Evolutionary conservation across 2,797 vertebrate genomes (phyloP), one percentile per base, ranked within the genome.

Genomic region (Tenualosa thibaudeaui): DNA sequence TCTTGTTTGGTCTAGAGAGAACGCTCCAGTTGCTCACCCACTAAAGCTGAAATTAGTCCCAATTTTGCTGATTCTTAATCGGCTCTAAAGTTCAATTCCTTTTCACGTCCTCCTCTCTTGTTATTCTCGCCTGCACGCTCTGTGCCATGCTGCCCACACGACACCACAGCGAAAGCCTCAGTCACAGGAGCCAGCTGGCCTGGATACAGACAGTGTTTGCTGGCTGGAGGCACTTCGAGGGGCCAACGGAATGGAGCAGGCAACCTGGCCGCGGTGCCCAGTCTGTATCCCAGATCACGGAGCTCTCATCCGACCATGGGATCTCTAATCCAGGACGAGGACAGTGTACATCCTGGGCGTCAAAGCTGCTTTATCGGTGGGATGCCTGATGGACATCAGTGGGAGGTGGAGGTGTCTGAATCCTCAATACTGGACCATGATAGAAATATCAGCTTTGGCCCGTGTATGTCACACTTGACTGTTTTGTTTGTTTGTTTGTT

Each of bases 281-380:
- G 50, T 75, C 68, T 75, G 65, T 78, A 40, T 53, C 68, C 68
- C 2, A 24, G 68, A 24, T 15, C 60, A 31, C 24, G 19, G 37
- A 7, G 49, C 22, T 15, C 43, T 58, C 71, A n/a, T 6, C 13
- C 68, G 40, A 37, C 83, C 68, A 58, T 54, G 50, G 51, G 19
- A 26, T 65, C 51, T n/a, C 46, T 49, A 81, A 84, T 84, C 83
- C 83, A 19, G 17, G 37, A 53, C 37, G 40, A 71, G 40, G 65
- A 5, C 62, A 9, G 17, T 75, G 60, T 60, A 75, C 46, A 49
- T 75, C 62, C 62, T 84, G 60, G 68, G 62, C 68, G 15, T 26
- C 83, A 68, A 75, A 84, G 83, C 68, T 22, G 65, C 68, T 84
- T 78, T 84, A 54, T 31, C 56, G 17, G 65, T 75, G 83, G 83